These are phyloP conservation scores for Hyposoter dolosus DNA, from an alignment of 2,888 invertebrate genomes.

Conservation along the genomic window DNA sequence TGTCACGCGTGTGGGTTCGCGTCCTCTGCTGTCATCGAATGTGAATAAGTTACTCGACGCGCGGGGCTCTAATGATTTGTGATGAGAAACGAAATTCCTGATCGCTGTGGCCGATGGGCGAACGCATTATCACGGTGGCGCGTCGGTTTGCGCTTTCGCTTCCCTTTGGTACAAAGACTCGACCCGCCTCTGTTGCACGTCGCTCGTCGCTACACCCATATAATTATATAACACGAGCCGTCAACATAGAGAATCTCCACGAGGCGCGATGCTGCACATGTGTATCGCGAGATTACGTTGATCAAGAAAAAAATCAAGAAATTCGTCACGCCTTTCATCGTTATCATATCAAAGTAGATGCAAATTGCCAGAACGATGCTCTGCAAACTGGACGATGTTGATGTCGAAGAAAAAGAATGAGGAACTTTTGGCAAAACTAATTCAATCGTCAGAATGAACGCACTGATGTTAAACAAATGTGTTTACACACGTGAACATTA, in stretches of 20 bases:
- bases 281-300: neutral
- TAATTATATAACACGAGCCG: conserved; percentile 66
- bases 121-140: conserved; percentile 19
- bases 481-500: conserved; percentile 12
- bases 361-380: neutral
- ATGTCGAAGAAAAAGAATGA: neutral
- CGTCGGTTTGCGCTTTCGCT: neutral
- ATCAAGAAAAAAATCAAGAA: neutral
- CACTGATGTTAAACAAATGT: conserved; percentile 3
- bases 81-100: neutral
- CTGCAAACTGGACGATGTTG: neutral
- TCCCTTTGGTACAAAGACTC: neutral
- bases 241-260: neutral
- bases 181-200: conserved; percentile 58
- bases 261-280: neutral
- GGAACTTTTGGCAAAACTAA: conserved; percentile 10
- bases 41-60: conserved; percentile 6
- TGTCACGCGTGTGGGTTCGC: conserved; percentile 13
- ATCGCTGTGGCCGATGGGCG: neutral
- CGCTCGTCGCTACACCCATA: conserved; percentile 76
- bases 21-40: conserved; percentile 20
- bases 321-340: neutral
- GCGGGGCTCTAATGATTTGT: neutral
- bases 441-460: conserved; percentile 11
- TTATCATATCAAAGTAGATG: neutral